Evolutionary conservation across 1,140 invertebrate genomes (phyloP).

Genomic region (Bombyx mandarina): DNA sequence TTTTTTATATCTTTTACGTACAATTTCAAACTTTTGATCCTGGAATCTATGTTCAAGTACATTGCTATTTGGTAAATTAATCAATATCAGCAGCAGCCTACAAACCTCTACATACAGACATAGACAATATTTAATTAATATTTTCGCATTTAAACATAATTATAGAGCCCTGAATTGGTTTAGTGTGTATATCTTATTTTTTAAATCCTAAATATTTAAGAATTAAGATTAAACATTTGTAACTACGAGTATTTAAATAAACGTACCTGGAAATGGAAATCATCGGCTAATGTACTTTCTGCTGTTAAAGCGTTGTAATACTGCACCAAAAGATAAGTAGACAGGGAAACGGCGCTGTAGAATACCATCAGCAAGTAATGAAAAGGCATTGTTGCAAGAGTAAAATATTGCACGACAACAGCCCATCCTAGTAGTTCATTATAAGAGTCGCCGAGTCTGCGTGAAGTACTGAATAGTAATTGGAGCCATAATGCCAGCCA

Average conservation of each 20-base stretch:
- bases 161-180: no score
- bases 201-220: no score
- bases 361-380: slow-evolving; percentile 71
- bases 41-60: no score
- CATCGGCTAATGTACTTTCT: slow-evolving; percentile 43
- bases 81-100: no score
- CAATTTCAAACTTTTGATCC: no score
- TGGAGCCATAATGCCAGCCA: slow-evolving; percentile 76
- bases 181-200: no score
- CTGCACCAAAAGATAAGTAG: slow-evolving; percentile 48
- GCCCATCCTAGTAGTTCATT: slow-evolving; percentile 80
- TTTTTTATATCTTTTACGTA: no score
- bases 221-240: no score
- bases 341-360: slow-evolving; percentile 47
- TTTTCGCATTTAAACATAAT: no score
- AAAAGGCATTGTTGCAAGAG: slow-evolving; percentile 87
- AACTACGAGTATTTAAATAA: not conserved
- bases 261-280: slow-evolving; percentile 51
- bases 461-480: slow-evolving; percentile 69
- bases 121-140: no score
- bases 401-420: slow-evolving; percentile 85
- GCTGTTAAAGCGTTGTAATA: slow-evolving; percentile 47
- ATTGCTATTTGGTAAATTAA: no score
- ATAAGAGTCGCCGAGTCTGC: slow-evolving; percentile 61
- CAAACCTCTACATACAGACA: no score